Evolutionary conservation across 2,113 vertebrate species (phyloP), one percentile per base, ranked within the genome.

Genomic region (Trichechus manatus): DNA sequence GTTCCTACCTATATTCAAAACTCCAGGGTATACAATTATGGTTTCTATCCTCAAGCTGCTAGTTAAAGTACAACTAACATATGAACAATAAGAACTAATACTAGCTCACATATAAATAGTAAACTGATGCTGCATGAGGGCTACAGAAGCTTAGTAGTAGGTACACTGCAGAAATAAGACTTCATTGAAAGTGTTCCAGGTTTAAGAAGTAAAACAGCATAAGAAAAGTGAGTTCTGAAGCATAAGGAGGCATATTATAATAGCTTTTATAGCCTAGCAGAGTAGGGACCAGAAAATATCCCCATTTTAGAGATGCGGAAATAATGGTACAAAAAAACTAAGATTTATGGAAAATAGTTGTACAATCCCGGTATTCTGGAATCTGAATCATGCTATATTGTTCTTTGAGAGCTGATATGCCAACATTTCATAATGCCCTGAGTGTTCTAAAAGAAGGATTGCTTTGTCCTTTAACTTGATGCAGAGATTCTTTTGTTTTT

Each of bases 391-490:
- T 31, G 5, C 80, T 20, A 29, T 13, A 13, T 22, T 3, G 10
- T 33, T 56, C 61, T 81, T n/a, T 10, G 25, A 44, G 50, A 82
- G 29, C 59, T 81, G 42, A 79, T 47, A 4, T 47, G 70, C 39
- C 81, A 63, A 84, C 23, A 79, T 29, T 56, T 88, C 20, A 91
- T 20, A 75, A 81, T 75, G 29, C 3, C 13, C 17, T 70, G 8
- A 72, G 75, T 81, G 13, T 74, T 96, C 74, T 70, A 64, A 83
- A 96, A 72, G 78, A 61, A 36, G 25, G 3, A 85, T 9, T 63
- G 19, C 29, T 89, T 75, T 89, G 50, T 64, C 27, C 17, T 95
- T 93, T 75, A 56, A 91, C 89, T 81, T 74, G 17, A 95, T 70
- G 25, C 53, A 77, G 77, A 59, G 63, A 93, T n/a, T 4, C 31